Conservation (phyloP, 2,113 vertebrate species). For the Grammomys dolichurus region DNA sequence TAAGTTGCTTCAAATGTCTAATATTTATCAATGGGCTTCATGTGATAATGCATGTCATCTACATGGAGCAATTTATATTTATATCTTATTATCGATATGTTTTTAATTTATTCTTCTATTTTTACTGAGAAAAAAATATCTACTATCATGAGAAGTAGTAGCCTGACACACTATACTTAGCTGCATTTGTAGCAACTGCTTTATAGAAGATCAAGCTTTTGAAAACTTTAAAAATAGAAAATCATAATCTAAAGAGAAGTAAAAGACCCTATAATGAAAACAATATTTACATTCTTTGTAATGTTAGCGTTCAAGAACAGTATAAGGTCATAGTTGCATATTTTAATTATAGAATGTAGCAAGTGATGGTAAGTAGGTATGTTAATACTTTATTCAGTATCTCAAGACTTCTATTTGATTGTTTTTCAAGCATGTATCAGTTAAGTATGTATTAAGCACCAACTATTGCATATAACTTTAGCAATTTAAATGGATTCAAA, state of each 20-base stretch:
- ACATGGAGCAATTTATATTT: background rate
- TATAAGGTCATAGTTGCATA: background rate
- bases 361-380: background rate
- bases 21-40: background rate
- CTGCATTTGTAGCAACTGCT: background rate
- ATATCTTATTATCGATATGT: background rate
- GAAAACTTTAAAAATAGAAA: background rate
- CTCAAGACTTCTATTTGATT: background rate
- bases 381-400: background rate
- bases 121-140: background rate
- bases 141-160: background rate
- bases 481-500: background rate
- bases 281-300: background rate
- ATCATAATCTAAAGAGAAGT: background rate
- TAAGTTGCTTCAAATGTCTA: background rate
- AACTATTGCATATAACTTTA: background rate
- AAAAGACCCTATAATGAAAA: background rate
- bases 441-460: background rate
- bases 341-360: background rate
- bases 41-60: background rate
- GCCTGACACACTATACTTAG: background rate
- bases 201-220: conserved; percentile 12
- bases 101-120: background rate
- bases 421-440: background rate
- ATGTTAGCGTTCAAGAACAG: conserved; percentile 13